phyloP scores from a whole-genome alignment of 2,797 vertebrate genomes.

The Amblyopsis hoosieri region DNA sequence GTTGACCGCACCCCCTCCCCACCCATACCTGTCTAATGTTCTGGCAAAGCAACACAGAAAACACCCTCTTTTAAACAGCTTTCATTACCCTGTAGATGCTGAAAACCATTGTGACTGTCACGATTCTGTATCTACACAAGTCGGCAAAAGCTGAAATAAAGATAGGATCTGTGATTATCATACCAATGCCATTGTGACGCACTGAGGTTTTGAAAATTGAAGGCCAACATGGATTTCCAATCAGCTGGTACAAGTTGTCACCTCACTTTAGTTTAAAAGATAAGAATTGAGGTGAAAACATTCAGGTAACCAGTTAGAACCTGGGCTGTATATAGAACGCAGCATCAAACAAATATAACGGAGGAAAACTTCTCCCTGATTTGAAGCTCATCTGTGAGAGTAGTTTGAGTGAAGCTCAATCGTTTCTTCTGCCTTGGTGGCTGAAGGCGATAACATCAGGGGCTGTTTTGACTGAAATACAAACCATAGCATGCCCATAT shows the following conservation, averaged over 20 bases:
- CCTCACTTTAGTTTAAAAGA: conserved; percentile 44
- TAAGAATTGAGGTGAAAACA: conserved; percentile 31
- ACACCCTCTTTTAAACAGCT: conserved; percentile 74
- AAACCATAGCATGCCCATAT: conserved; percentile 74
- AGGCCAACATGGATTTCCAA: conserved; percentile 50
- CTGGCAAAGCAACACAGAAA: conserved; percentile 67
- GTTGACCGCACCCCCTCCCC: conserved; percentile 41
- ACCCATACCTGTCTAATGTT: conserved; percentile 72
- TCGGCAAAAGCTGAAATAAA: conserved; percentile 26
- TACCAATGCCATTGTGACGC: conserved; percentile 55
- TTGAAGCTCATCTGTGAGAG: conserved; percentile 50
- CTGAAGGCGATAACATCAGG: conserved; percentile 78
- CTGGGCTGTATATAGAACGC: conserved; percentile 21
- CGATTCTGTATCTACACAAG: conserved; percentile 47
- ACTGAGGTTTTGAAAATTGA: conserved; percentile 42
- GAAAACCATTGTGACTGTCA: conserved; percentile 67
- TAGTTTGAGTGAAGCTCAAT: conserved; percentile 52
- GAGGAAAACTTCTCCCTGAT: conserved; percentile 41
- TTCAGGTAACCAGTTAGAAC: conserved; percentile 35
- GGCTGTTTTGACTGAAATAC: conserved; percentile 76
- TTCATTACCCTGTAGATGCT: conserved; percentile 71
- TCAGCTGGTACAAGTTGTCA: conserved; percentile 62
- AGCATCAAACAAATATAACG: conserved; percentile 26
- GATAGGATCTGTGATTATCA: conserved; percentile 48
- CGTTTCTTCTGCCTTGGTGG: conserved; percentile 56